Conservation (phyloP, 2,888 invertebrate species). For the Rotaria macrura region DNA sequence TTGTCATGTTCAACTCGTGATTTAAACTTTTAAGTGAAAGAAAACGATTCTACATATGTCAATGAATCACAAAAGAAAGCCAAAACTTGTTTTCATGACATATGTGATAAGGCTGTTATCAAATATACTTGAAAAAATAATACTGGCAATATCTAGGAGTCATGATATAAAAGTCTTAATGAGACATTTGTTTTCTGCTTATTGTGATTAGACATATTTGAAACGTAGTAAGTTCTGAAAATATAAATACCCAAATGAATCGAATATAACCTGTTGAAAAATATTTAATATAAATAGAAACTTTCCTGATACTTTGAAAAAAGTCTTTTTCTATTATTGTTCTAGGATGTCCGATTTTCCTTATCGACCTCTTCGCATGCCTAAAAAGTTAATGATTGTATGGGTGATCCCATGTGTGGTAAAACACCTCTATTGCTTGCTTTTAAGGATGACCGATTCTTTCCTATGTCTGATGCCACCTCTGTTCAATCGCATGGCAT, state of each 20-base stretch:
- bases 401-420: conserved; percentile 26
- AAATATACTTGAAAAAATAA: not conserved
- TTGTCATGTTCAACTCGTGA: no score
- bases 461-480: not conserved
- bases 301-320: no score
- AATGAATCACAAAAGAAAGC: no score
- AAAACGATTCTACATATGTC: no score
- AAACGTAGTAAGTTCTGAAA: no score
- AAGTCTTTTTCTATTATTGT: not conserved
- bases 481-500: conserved; percentile 22
- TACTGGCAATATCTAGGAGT: not conserved
- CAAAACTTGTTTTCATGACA: no score
- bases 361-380: not conserved
- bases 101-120: not conserved
- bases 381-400: conserved; percentile 18
- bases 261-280: no score
- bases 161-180: not conserved
- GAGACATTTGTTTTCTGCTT: no score
- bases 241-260: no score
- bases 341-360: not conserved
- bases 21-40: no score
- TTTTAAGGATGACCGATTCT: conserved; percentile 17
- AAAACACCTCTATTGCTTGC: conserved; percentile 25
- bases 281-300: no score
- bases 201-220: no score